Evolutionary conservation across 2,888 invertebrate species (phyloP).

Genomic region (Achlya flavicornis): DNA sequence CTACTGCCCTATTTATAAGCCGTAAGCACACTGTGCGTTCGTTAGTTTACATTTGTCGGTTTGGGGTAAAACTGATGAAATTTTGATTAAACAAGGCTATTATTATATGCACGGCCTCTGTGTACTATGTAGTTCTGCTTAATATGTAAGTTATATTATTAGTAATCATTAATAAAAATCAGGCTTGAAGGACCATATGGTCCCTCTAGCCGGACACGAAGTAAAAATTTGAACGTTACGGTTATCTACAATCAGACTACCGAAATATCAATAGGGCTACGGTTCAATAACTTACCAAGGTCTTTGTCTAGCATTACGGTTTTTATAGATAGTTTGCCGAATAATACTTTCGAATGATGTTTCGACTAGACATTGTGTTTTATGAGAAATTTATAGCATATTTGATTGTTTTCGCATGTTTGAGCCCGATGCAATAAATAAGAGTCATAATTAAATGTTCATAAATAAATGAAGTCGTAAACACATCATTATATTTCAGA

Average conservation of each 20-base stretch:
- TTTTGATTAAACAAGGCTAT: constrained; percentile 25
- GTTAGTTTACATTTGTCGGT: constrained; percentile 32
- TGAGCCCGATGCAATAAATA: background rate
- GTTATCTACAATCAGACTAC: background rate
- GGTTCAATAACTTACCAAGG: background rate
- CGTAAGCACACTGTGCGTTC: constrained; percentile 33
- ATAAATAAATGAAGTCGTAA: background rate
- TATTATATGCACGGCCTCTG: constrained; percentile 16
- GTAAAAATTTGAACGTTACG: background rate
- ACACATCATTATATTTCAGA: background rate
- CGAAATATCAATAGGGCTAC: background rate
- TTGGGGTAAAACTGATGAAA: constrained; percentile 29
- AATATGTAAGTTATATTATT: too few species aligned
- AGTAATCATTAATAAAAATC: background rate
- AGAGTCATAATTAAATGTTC: background rate
- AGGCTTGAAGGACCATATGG: constrained; percentile 13
- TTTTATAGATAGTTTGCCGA: background rate
- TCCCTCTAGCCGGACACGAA: constrained; percentile 14
- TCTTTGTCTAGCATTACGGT: background rate
- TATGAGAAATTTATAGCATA: background rate
- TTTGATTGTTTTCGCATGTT: background rate
- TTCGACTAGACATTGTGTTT: background rate
- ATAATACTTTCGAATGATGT: background rate
- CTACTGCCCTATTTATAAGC: constrained; percentile 70
- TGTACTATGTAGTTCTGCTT: too few species aligned